Conservation (phyloP, 1,140 invertebrate genomes). For the Brachionus angularis region DNA sequence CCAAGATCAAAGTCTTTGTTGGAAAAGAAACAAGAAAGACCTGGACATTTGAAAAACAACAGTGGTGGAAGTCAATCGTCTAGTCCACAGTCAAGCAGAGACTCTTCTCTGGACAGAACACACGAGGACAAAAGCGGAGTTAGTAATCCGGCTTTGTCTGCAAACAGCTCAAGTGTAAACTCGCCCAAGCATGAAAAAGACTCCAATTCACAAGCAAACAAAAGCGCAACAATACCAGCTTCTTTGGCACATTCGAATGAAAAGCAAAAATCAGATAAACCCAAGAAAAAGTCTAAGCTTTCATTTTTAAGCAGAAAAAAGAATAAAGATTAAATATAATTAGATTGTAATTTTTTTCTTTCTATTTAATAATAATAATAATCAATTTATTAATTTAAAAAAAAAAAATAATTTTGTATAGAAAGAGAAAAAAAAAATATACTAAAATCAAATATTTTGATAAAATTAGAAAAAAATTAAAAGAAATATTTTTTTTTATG, state of each 20-base stretch:
- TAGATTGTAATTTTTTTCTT: constrained; percentile 8
- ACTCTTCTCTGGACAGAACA: constrained; percentile 25
- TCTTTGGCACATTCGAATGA: neutral
- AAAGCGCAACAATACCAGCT: constrained; percentile 38
- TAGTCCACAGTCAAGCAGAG: constrained; percentile 30
- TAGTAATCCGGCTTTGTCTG: constrained; percentile 19
- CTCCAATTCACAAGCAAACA: constrained; percentile 6
- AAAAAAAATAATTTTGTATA: constrained; percentile 19
- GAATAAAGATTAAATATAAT: constrained; percentile 26
- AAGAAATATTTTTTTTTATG: no score
- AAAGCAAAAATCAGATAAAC: constrained; percentile 37
- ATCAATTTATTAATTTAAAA: neutral
- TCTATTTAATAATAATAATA: neutral
- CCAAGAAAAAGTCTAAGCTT: constrained; percentile 42
- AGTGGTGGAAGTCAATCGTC: constrained; percentile 21
- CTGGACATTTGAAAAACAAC: constrained; percentile 14
- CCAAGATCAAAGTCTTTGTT: constrained; percentile 29
- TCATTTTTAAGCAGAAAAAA: constrained; percentile 43
- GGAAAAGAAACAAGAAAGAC: constrained; percentile 18
- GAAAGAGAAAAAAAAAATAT: constrained; percentile 38
- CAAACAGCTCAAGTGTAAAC: neutral
- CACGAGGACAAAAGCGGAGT: constrained; percentile 1
- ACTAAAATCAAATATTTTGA: no score
- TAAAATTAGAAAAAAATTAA: no score
- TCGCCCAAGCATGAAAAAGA: constrained; percentile 16